Evolutionary conservation across 2,797 vertebrate genomes (phyloP), one percentile per base, ranked within the genome.

Genomic region (Mionectes olivaceus): DNA sequence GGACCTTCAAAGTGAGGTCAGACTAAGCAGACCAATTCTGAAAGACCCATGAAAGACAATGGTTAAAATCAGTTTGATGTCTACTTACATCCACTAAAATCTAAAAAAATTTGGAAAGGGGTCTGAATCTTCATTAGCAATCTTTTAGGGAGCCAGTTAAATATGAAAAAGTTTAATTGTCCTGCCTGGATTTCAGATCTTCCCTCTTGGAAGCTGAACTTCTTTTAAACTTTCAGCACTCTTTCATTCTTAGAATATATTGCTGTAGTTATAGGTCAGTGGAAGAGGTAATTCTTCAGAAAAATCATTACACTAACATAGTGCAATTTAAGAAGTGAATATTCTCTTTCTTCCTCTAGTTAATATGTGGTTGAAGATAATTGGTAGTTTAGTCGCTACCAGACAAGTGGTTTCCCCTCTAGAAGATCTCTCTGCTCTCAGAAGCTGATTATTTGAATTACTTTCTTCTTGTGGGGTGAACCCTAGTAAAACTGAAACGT

Each of bases 401-500:
- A 93, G 76, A 44, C 8, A 91, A 64, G 70, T 13, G 4, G 52
- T 70, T 81, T 97, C 28, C 70, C 77, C 53, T 93, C 69, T 49
- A 94, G 88, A 71, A 91, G 35, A 64, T 75, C 37, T 71, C 52
- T 87, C 47, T 75, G 35, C 28, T 27, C 83, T 89, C 59, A 83
- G 73, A 83, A 93, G 90, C 43, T 87, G 35, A 76, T 93, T 90
- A 59, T 82, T 76, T 90, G 87, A 95, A 87, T 92, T 90, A 89
- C 30, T 93, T 95, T 79, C 50, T 76, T 85, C 87, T 91, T 83
- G 30, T 5, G 2, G 52, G 55, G 33, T 85, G 56, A 95, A 64
- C 35, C 55, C 67, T 92, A 79, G 87, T 85, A 82, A 95, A 97
- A 93, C 90, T 85, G 59, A 95, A 96, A 89, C 91, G 82, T 95